A percentile compares a stretch with the other conserved stretches of the same genome.
Conservation (phyloP, 2,888 invertebrate species). For the Diploptera punctata region DNA sequence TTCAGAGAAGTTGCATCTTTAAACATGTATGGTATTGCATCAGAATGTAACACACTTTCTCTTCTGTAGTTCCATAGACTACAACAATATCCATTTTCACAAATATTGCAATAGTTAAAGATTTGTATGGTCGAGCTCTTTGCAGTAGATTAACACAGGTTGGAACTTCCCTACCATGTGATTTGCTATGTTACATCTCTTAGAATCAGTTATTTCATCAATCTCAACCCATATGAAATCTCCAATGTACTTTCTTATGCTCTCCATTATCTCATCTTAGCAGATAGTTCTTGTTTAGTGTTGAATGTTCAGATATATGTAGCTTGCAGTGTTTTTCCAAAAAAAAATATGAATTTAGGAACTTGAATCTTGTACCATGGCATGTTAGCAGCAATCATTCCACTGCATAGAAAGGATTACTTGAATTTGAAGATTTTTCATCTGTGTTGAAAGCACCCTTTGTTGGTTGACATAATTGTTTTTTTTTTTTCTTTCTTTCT, state of each 20-base stretch:
- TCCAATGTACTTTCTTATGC: constrained; percentile 1
- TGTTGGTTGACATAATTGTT: background rate
- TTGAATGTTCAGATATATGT: background rate
- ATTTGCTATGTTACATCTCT: background rate
- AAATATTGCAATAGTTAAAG: constrained; percentile 4
- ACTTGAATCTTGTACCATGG: constrained; percentile 17
- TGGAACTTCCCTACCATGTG: constrained; percentile 9
- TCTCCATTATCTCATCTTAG: background rate
- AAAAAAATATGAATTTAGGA: background rate
- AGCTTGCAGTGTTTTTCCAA: background rate
- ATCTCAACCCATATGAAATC: constrained; percentile 2
- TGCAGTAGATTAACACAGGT: constrained; percentile 9
- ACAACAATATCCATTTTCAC: background rate
- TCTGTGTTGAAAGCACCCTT: constrained; percentile 10
- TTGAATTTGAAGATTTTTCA: constrained; percentile 8
- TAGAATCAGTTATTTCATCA: background rate
- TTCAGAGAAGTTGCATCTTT: background rate
- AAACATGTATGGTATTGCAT: constrained; percentile 2
- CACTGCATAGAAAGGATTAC: constrained; percentile 3
- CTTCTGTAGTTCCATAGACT: background rate
- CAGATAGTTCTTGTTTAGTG: constrained; percentile 19
- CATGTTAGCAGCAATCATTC: background rate
- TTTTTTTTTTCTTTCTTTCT: background rate
- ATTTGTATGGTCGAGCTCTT: constrained; percentile 1
- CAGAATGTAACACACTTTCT: constrained; percentile 4